Base-by-base conservation (phyloP, 2,113 vertebrate species). In the Helogale parvula region DNA sequence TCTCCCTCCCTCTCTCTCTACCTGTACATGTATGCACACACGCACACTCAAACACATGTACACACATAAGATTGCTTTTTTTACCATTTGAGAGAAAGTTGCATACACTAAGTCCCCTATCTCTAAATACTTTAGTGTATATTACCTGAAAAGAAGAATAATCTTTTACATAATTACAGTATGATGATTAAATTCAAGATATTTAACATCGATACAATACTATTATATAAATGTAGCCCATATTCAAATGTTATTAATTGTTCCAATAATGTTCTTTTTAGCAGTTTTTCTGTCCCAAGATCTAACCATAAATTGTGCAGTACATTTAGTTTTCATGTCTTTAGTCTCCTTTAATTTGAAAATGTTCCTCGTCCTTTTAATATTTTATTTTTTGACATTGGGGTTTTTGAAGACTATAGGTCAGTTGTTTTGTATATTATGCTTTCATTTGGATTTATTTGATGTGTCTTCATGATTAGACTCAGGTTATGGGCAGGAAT, bases 111-210 rank as follows among this genome's bases (percentile, higher is more conserved):
- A 54, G 9, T 2, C 15, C 6, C 27, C 25, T 81, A 8, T 50
- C 63, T 7, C 38, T 35, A 47, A 41, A 52, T 23, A 65, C 9
- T 66, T 71, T 29, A 45, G 50, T 69, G 9, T 50, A 1, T 52
- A 41, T 88, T 88, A 82, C 17, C 31, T 81, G 27, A 77, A 33
- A 77, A 47, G 41, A 88, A 80, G 41, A 86, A 80, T 31, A 54
- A 52, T 83, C 47, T 95, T 63, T 92, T 50, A 31, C 8, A 93
- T 72, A 54, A 41, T 19, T 13, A n/a, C 83, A 33, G 33, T 52
- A 66, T 63, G 38, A 79, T 82, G 88, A 85, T 88, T 60, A 91
- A 90, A 92, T 54, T 88, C 65, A 90, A 94, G 88, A 65, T 17
- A 69, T 52, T 83, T 94, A 68, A 68, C 52, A 33, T 71, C 82